Evolutionary conservation across 2,797 vertebrate species (phyloP).

Genomic region (Acanthis flammea): DNA sequence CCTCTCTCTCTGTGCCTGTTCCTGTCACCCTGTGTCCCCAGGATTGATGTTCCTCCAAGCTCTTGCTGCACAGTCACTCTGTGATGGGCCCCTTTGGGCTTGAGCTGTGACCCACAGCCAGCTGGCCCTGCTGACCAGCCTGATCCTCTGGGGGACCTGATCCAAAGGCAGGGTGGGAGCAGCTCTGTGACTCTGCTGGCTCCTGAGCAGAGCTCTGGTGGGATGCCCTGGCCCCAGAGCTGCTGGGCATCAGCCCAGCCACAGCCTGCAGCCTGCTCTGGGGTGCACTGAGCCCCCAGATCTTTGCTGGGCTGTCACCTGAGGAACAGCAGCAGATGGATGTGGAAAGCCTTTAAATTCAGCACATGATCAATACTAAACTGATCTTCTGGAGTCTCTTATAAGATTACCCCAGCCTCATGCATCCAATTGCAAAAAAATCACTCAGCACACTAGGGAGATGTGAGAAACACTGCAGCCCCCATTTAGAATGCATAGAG

Average conservation of each 20-base stretch:
- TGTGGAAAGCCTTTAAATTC: slow-evolving; percentile 51
- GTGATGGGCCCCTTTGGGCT: background rate
- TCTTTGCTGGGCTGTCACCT: background rate
- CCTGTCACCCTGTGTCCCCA: background rate
- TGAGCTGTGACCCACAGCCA: background rate
- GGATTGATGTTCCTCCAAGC: background rate
- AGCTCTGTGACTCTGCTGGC: background rate
- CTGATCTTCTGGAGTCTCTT: slow-evolving; percentile 63
- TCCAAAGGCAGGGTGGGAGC: background rate
- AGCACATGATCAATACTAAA: slow-evolving; percentile 71
- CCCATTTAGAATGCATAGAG: slow-evolving; percentile 63
- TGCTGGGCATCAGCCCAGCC: background rate
- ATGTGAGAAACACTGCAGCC: slow-evolving; percentile 58
- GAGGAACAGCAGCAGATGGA: slow-evolving; percentile 28
- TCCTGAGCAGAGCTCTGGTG: background rate
- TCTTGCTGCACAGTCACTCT: background rate
- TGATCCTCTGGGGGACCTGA: background rate
- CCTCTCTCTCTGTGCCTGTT: background rate
- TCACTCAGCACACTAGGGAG: slow-evolving; percentile 57
- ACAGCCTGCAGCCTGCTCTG: background rate
- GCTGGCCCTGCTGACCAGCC: background rate
- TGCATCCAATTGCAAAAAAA: slow-evolving; percentile 62
- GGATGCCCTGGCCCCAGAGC: background rate
- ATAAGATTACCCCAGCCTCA: slow-evolving; percentile 63
- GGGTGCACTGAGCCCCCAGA: background rate